A percentile compares a stretch with the other conserved stretches of the same genome.
phyloP scores from a whole-genome alignment of 23 tunicate species.

The Diplosoma virens region DNA sequence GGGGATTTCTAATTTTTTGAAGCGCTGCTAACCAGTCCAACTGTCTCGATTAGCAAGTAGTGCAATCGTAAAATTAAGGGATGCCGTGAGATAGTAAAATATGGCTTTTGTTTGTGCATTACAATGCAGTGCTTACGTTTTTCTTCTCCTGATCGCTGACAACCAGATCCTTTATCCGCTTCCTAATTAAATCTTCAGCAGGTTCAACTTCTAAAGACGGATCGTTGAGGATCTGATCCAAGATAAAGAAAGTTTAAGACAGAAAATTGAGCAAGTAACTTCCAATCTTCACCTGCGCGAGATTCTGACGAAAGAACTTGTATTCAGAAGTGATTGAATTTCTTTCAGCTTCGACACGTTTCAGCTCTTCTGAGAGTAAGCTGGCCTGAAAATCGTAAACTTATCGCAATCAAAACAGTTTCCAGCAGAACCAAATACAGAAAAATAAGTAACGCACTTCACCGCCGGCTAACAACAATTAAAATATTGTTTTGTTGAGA shows the following conservation, averaged over 20 bases:
- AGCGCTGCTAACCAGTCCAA: too few relatives aligned
- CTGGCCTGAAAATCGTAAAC: constrained; percentile 62
- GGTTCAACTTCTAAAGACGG: constrained; percentile 58
- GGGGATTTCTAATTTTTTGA: too few relatives aligned
- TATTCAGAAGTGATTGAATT: constrained; percentile 42
- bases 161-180: constrained; percentile 50
- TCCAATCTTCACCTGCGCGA: constrained; percentile 64
- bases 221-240: constrained; percentile 48
- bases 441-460: too few relatives aligned
- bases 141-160: constrained; percentile 43
- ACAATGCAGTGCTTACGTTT: constrained; percentile 20
- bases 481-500: too few relatives aligned
- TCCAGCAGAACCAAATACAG: too few relatives aligned
- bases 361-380: constrained; percentile 51
- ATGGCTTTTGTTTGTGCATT: neutral
- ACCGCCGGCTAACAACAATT: too few relatives aligned
- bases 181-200: constrained; percentile 54
- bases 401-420: too few relatives aligned
- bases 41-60: too few relatives aligned
- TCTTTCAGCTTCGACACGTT: constrained; percentile 57
- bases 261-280: neutral
- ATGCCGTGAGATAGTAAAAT: too few relatives aligned
- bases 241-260: neutral
- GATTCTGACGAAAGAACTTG: constrained; percentile 44
- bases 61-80: too few relatives aligned